Evolutionary conservation across 2,888 invertebrate species (phyloP).

Genomic region (Aspidiotus rigidus): DNA sequence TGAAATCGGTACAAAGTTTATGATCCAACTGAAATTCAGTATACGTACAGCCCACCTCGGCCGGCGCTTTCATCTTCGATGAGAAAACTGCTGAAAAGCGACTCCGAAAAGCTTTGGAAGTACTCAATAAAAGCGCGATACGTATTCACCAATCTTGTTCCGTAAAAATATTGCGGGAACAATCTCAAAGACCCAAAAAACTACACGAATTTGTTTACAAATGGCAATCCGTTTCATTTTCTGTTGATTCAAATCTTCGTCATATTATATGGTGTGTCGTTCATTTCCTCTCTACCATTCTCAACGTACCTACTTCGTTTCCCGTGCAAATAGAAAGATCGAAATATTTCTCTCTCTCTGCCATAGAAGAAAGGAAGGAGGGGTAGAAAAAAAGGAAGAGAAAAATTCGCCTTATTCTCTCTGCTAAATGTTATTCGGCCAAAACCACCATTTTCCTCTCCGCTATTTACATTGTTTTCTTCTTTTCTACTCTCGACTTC

Average conservation of each 20-base stretch:
- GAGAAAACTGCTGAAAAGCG: too few species aligned
- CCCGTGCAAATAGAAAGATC: not conserved
- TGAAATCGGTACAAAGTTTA: too few species aligned
- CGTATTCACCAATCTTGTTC: constrained; percentile 21
- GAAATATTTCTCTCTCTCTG: not conserved
- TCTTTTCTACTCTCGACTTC: constrained; percentile 23
- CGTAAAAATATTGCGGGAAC: constrained; percentile 26
- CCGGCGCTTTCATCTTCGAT: too few species aligned
- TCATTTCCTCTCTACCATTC: constrained; percentile 25
- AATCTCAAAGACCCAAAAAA: constrained; percentile 25
- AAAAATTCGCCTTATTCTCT: constrained; percentile 21
- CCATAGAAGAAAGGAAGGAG: not conserved
- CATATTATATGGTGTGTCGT: constrained; percentile 26
- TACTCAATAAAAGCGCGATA: constrained; percentile 8
- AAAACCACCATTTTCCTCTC: constrained; percentile 33
- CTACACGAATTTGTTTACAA: constrained; percentile 28
- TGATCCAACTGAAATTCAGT: too few species aligned
- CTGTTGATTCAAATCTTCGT: constrained; percentile 25
- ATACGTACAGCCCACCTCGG: too few species aligned
- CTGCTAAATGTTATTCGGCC: constrained; percentile 31
- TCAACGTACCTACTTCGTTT: constrained; percentile 7
- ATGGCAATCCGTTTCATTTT: constrained; percentile 30
- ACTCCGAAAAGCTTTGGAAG: too few species aligned
- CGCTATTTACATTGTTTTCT: constrained; percentile 30
- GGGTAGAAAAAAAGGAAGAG: constrained; percentile 7